Percentiles rank a stretch among this genome's conserved stretches.
Evolutionary conservation across 1,140 invertebrate species (phyloP).

Genomic region (Reticulitermes speratus): DNA sequence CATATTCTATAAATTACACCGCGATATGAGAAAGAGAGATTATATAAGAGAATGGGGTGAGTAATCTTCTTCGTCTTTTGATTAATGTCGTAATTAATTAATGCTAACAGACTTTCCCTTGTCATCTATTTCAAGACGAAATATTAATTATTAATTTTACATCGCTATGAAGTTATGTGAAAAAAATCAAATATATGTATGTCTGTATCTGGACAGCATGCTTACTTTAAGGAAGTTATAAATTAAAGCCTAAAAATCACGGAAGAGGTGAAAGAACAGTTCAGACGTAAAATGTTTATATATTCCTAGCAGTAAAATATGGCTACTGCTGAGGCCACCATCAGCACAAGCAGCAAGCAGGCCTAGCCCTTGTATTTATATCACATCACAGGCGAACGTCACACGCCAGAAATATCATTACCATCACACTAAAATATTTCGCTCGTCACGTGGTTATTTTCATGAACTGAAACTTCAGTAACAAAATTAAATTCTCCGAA

Average conservation of each 20-base stretch:
- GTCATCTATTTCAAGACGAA: background rate
- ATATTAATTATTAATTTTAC: background rate
- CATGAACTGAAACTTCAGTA: no score
- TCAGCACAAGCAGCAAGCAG: no score
- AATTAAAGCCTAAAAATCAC: background rate
- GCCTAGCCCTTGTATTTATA: no score
- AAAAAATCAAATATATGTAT: background rate
- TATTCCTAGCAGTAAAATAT: no score
- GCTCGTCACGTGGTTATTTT: no score
- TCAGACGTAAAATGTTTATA: no score
- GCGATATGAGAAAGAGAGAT: background rate
- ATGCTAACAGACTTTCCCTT: background rate
- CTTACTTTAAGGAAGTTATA: background rate
- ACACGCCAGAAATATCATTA: no score
- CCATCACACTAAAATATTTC: no score
- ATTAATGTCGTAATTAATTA: slow-evolving; percentile 12
- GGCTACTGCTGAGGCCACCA: no score
- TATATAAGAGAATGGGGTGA: background rate
- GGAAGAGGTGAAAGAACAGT: no score
- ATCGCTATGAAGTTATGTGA: background rate
- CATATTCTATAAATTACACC: background rate
- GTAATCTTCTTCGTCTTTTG: slow-evolving; percentile 10
- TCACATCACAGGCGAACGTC: no score
- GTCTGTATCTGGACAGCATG: background rate
- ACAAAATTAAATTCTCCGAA: no score